phyloP scores from a whole-genome alignment of 2,888 invertebrate genomes.

The Elmis aenea region DNA sequence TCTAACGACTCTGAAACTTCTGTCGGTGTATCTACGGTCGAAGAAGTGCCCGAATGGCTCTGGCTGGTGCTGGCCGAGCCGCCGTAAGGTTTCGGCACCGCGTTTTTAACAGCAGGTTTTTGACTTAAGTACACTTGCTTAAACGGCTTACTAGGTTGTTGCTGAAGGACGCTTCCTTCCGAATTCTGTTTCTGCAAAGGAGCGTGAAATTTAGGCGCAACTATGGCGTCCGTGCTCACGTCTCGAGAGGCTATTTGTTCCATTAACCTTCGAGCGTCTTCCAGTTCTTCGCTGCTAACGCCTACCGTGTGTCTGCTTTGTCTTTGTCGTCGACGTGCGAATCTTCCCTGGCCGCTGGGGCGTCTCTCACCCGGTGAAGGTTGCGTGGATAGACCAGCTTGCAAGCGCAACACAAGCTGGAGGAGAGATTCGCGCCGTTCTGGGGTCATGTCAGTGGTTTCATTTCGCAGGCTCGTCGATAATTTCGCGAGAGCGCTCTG shows the following conservation, averaged over 20 bases:
- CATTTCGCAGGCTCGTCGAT: slow-evolving; percentile 43
- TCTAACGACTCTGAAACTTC: slow-evolving; percentile 40
- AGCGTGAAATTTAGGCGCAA: slow-evolving; percentile 23
- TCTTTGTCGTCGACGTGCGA: slow-evolving; percentile 55
- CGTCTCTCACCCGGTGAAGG: slow-evolving; percentile 53
- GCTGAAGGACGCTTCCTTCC: slow-evolving; percentile 41
- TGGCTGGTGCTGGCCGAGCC: slow-evolving; percentile 32
- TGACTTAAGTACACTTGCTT: slow-evolving; percentile 24
- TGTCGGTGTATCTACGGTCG: slow-evolving; percentile 41
- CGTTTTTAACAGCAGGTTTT: slow-evolving; percentile 39
- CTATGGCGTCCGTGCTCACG: slow-evolving; percentile 21
- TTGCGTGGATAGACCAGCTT: slow-evolving; percentile 46
- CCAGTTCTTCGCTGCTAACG: slow-evolving; percentile 75
- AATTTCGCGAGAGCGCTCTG: slow-evolving; percentile 44
- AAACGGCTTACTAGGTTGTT: slow-evolving; percentile 10
- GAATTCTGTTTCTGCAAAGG: slow-evolving; percentile 48
- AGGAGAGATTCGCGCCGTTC: slow-evolving; percentile 75
- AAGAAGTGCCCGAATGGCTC: slow-evolving; percentile 32
- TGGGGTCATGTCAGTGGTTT: slow-evolving; percentile 46
- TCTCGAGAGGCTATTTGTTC: slow-evolving; percentile 57
- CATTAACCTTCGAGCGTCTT: slow-evolving; percentile 70
- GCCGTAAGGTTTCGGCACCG: slow-evolving; percentile 44
- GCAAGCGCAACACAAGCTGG: slow-evolving; percentile 68
- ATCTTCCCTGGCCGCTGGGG: slow-evolving; percentile 41
- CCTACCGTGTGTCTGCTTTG: slow-evolving; percentile 76